Evolutionary conservation across 2,113 vertebrate genomes (phyloP), one percentile per base, ranked within the genome.

Genomic region (Nerophis lumbriciformis): DNA sequence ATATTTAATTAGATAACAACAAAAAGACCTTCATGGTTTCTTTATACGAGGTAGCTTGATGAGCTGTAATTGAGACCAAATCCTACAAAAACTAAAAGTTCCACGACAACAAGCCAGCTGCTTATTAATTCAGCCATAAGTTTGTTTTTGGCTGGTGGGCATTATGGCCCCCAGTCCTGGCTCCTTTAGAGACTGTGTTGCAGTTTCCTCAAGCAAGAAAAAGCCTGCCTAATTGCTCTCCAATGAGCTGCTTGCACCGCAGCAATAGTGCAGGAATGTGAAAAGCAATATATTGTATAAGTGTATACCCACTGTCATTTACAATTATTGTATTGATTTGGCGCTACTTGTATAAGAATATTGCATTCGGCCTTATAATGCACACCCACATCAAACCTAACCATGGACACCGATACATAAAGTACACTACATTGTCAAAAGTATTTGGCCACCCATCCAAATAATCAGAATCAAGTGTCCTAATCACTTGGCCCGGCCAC

Each of bases 191-290:
- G n/a, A 57, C 9, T 16, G 7, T 7, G 38, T 57, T 57, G 55
- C 53, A 7, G 14, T 44, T 57, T 57, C 55, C 55, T 57, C 39
- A 21, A 44, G 55, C 38, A 57, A n/a, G 11, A 57, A 57, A 57
- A 57, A 21, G 36, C 13, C 36, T 38, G 5, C 5, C 16, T 21
- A 57, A 57, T 57, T 57, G n/a, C 38, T 57, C 55, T 21, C 38
- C 5, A 13, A 39, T 56, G 36, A 39, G 28, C 52, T 10, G 5
- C 19, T 9, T 8, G 14, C 28, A 39, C 53, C 2, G 1, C 37
- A 35, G 16, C n/a, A 57, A 45, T 11, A 12, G 42, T 12, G 42
- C 2, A 45, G 10, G 42, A 4, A 37, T 37, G 14, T 54, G 53
- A 57, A 57, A 3, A 19, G 38, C n/a, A 21, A 45, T 45, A 45